Evolutionary conservation across 2,113 vertebrate genomes (phyloP).

Genomic region (Theristicus caerulescens): DNA sequence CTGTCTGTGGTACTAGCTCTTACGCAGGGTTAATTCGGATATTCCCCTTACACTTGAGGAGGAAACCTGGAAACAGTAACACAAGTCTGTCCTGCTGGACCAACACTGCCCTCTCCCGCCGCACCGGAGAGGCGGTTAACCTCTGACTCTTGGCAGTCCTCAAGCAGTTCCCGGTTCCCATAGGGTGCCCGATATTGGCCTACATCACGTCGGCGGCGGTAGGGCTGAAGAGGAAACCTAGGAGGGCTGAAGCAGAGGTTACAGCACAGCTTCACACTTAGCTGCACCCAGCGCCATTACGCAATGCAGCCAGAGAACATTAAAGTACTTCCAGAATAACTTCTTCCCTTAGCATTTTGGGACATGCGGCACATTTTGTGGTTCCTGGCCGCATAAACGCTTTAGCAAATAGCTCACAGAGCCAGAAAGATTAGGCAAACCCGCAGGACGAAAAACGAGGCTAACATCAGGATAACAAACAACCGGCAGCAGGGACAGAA

Average conservation of each 20-base stretch:
- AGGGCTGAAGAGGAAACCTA: neutral
- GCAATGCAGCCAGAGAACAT: neutral
- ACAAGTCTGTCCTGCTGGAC: neutral
- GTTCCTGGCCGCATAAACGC: neutral
- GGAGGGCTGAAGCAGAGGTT: neutral
- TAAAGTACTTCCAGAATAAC: neutral
- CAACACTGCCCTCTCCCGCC: conserved; percentile 21
- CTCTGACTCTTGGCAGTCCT: accelerated
- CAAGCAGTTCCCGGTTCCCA: accelerated
- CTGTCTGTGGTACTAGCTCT: neutral
- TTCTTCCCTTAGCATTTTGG: accelerated
- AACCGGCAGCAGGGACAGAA: no score
- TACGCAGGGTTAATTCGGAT: neutral
- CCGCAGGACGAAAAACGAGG: accelerated
- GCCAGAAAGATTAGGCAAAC: neutral
- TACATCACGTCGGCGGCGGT: accelerated
- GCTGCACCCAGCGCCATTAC: neutral
- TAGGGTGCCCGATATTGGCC: accelerated
- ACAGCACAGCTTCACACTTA: neutral
- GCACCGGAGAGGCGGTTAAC: neutral
- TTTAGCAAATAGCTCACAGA: accelerated
- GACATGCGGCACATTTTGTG: neutral
- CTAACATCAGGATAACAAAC: accelerated
- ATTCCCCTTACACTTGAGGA: neutral
- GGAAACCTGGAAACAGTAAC: accelerated